Evolutionary conservation across 1,140 invertebrate genomes (phyloP).

Genomic region (Aporrectodea caliginosa): DNA sequence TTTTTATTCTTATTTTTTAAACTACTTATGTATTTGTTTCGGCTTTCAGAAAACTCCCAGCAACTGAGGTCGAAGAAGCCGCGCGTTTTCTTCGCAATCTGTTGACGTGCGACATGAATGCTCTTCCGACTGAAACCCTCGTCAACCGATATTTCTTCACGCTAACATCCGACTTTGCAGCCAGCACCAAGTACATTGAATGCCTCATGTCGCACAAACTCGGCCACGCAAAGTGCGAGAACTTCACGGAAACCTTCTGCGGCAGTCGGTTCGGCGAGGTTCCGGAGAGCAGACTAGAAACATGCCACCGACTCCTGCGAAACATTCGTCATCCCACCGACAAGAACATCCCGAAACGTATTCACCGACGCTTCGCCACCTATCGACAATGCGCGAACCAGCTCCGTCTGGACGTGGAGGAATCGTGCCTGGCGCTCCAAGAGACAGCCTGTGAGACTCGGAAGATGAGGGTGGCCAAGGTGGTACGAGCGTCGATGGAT

Average conservation of each 20-base stretch:
- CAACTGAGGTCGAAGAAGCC: background rate
- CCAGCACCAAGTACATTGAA: background rate
- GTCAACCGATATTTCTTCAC: background rate
- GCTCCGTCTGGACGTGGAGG: background rate
- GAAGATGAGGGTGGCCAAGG: background rate
- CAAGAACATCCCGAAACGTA: background rate
- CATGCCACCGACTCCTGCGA: background rate
- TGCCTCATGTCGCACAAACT: background rate
- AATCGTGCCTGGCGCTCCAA: background rate
- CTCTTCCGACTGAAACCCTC: background rate
- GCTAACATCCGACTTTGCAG: background rate
- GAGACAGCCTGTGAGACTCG: background rate
- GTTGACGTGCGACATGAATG: background rate
- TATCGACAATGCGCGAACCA: background rate
- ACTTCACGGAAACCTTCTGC: background rate
- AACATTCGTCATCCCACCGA: background rate
- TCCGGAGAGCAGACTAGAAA: background rate
- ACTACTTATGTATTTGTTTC: no score
- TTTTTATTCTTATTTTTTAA: no score
- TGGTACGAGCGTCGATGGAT: slow-evolving; percentile 3
- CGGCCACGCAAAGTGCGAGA: background rate
- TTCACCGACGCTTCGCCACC: background rate
- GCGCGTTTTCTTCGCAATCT: background rate
- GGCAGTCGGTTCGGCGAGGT: background rate
- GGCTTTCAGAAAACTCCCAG: background rate